Base-by-base conservation (phyloP, 2,888 invertebrate genomes). In the Phania funesta region DNA sequence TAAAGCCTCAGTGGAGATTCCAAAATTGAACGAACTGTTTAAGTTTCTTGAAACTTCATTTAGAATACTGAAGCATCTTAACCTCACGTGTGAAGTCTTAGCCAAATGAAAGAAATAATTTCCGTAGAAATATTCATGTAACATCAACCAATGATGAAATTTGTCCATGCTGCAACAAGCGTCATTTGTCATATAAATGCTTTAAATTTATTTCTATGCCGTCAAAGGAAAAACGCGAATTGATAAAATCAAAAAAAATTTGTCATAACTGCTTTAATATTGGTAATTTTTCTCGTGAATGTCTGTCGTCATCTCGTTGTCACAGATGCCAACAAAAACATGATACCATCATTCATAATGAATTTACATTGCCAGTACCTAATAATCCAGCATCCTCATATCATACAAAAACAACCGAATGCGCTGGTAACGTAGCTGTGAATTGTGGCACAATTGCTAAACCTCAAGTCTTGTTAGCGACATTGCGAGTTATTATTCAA, bases 121-220 rank as follows among this genome's bases (percentile, higher is more conserved):
- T 35, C n/a, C n/a, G 67, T 24, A 35, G 13, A 68, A 54, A 50
- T 16, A 44, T 62, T 44, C 44, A 62, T 16, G 2, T 62, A 11
- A 22, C 41, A 7, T 22, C 60, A 18, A 56, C 8, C 13, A 20
- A 9, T 8, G 38, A 58, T 58, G 58, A 13, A 1, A 62, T 50
- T 50, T 76, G 67, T 9, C 67, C 67, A 13, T 74, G 64, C 16
- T 80, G 74, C 35, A 62, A 60, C 38, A 67, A 56, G n/a, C 58
- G 67, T 7, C 62, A 74, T 32, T 52, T 54, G 1, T 62, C 68
- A 29, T 80, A 74, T 13, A 73, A 79, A 74, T 79, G 73, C 16
- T 79, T 74, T 68, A 67, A 79, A 62, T 74, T 79, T 54, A 52
- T 62, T 13, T 44, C 67, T 0, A 48, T 79, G 50, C 13, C 73